Conservation (phyloP, 2,888 invertebrate species). For the Eremobia ochroleuca region DNA sequence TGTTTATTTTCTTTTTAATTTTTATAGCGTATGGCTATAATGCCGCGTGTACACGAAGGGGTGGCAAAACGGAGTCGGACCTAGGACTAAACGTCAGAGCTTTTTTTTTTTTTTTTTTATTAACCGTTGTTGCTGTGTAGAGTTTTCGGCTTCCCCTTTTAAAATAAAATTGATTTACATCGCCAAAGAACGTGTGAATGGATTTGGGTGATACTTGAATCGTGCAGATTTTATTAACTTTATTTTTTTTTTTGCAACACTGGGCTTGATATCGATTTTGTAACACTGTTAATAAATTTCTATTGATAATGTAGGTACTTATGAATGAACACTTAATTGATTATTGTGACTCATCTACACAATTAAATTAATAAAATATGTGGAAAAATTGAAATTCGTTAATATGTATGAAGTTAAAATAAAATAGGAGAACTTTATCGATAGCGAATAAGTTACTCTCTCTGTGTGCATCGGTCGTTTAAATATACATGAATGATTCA, state of each 20-base stretch:
- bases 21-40: conserved; percentile 74
- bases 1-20: conserved; percentile 82
- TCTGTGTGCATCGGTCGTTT: conserved; percentile 14
- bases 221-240: neutral
- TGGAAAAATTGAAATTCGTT: conserved; percentile 24
- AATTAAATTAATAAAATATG: conserved; percentile 13
- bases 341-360: conserved; percentile 1
- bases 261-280: neutral
- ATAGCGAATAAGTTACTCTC: conserved; percentile 45
- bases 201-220: conserved; percentile 25
- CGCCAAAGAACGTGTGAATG: conserved; percentile 43
- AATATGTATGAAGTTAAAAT: conserved; percentile 36
- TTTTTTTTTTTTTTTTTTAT: conserved; percentile 71
- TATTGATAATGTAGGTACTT: too few species aligned
- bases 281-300: neutral
- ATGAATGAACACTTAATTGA: conserved; percentile 3
- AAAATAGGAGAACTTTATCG: conserved; percentile 36
- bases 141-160: conserved; percentile 69
- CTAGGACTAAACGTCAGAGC: conserved; percentile 70
- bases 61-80: conserved; percentile 78
- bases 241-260: conserved; percentile 3
- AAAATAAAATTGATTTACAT: conserved; percentile 74
- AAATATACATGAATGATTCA: conserved; percentile 19
- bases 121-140: conserved; percentile 66
- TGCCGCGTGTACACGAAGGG: conserved; percentile 78